phyloP scores from a whole-genome alignment of 2,888 invertebrate species.

The Napeogenes sylphis region DNA sequence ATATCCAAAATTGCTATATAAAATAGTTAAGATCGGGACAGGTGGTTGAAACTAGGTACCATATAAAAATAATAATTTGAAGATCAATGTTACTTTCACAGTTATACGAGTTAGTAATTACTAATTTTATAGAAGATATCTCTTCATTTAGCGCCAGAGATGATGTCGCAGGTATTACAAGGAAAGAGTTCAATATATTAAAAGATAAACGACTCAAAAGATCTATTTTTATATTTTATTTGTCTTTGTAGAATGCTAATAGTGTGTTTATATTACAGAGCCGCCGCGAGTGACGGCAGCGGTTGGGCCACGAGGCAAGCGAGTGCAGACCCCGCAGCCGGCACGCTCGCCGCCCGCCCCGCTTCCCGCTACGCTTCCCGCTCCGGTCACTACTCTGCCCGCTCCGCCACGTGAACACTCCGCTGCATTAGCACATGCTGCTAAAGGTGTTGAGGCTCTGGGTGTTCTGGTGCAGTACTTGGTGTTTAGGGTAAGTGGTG shows the following conservation, averaged over 20 bases:
- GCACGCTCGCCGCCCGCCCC: conserved; percentile 47
- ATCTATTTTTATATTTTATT: no score
- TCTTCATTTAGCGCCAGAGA: no score
- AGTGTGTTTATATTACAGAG: conserved; percentile 43
- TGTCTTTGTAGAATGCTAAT: not conserved
- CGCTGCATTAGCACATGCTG: conserved; percentile 69
- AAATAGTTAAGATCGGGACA: no score
- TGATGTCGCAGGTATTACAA: no score
- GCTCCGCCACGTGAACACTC: conserved; percentile 49
- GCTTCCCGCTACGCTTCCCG: conserved; percentile 41
- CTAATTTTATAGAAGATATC: no score
- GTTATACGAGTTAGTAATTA: no score
- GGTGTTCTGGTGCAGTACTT: conserved; percentile 91
- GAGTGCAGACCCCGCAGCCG: conserved; percentile 63
- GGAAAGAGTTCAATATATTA: no score
- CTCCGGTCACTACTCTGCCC: conserved; percentile 38
- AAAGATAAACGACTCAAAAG: no score
- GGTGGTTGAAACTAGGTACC: no score
- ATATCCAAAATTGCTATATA: no score
- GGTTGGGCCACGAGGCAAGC: conserved; percentile 66
- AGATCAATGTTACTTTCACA: no score
- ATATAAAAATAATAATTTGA: no score
- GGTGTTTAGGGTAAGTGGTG: conserved; percentile 82
- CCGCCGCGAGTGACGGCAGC: conserved; percentile 65
- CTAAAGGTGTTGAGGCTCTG: conserved; percentile 88